Evolutionary conservation across 2,888 invertebrate species (phyloP).

Genomic region (Apamea crenata): DNA sequence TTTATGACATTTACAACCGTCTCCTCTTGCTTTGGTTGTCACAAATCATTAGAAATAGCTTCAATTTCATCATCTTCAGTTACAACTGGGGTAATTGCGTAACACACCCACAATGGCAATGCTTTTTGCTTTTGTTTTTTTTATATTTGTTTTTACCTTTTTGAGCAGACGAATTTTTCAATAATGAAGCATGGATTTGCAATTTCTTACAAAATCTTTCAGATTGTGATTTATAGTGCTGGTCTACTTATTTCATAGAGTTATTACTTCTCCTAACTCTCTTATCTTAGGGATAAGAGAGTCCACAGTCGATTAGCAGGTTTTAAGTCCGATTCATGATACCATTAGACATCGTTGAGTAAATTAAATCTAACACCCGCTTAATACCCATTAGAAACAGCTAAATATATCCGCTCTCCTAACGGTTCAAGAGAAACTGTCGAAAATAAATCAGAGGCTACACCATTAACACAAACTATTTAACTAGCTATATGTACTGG

Average conservation of each 20-base stretch:
- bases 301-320: neutral
- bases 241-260: neutral
- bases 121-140: no score
- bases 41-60: conserved; percentile 1
- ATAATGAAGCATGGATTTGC: neutral
- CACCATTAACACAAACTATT: conserved; percentile 42
- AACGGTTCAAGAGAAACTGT: conserved; percentile 8
- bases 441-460: conserved; percentile 46
- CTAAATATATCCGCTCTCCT: conserved; percentile 28
- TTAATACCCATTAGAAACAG: conserved; percentile 25
- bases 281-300: no score
- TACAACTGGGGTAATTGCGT: neutral
- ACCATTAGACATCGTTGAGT: neutral
- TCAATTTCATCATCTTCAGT: neutral
- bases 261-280: neutral
- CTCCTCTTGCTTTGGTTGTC: neutral
- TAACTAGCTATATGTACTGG: neutral
- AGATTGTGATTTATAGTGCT: neutral
- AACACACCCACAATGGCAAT: neutral
- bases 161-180: neutral
- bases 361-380: conserved; percentile 17
- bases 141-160: neutral
- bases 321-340: neutral
- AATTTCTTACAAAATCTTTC: neutral
- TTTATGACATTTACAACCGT: conserved; percentile 12